Evolutionary conservation across 2,888 invertebrate genomes (phyloP).

Genomic region (Drosophila buzzatii): DNA sequence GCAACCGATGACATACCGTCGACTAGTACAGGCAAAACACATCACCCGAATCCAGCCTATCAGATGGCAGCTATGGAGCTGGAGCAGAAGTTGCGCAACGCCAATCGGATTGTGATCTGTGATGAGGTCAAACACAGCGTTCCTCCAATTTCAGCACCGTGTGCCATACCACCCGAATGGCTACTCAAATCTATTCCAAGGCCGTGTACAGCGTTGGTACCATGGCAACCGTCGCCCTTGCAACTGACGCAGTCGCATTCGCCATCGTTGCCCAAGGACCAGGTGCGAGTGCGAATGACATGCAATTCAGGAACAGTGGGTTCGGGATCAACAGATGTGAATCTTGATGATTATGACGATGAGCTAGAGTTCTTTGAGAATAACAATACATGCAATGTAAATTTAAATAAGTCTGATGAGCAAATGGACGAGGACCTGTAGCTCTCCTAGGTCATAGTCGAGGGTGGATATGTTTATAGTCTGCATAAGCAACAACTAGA

Average conservation of each 20-base stretch:
- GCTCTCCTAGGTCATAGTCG: conserved; percentile 27
- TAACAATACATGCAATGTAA: conserved; percentile 85
- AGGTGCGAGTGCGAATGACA: conserved; percentile 5
- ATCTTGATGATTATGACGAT: conserved; percentile 77
- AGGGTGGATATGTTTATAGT: conserved; percentile 22
- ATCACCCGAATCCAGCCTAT: conserved; percentile 79
- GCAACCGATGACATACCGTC: conserved; percentile 75
- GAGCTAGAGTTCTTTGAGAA: conserved; percentile 79
- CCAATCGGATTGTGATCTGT: conserved; percentile 88
- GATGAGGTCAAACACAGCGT: conserved; percentile 90
- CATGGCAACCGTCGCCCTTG: conserved; percentile 91
- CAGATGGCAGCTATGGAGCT: conserved; percentile 83
- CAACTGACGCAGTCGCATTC: conserved; percentile 36
- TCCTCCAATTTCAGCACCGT: conserved; percentile 82
- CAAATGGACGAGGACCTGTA: conserved; percentile 84
- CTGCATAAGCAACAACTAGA: conserved; percentile 29
- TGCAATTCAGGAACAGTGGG: background rate
- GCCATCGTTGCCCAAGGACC: conserved; percentile 24
- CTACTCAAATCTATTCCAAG: conserved; percentile 87
- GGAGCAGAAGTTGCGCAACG: conserved; percentile 85
- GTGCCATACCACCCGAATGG: conserved; percentile 89
- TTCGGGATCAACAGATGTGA: conserved; percentile 1
- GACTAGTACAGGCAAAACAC: conserved; percentile 75
- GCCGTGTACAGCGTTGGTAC: conserved; percentile 92
- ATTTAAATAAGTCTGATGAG: conserved; percentile 84